A percentile compares a stretch with the other conserved stretches of the same genome.
These are phyloP conservation scores for Drosophila serrata DNA, from an alignment of 1,140 invertebrate species.

Conservation along the genomic window DNA sequence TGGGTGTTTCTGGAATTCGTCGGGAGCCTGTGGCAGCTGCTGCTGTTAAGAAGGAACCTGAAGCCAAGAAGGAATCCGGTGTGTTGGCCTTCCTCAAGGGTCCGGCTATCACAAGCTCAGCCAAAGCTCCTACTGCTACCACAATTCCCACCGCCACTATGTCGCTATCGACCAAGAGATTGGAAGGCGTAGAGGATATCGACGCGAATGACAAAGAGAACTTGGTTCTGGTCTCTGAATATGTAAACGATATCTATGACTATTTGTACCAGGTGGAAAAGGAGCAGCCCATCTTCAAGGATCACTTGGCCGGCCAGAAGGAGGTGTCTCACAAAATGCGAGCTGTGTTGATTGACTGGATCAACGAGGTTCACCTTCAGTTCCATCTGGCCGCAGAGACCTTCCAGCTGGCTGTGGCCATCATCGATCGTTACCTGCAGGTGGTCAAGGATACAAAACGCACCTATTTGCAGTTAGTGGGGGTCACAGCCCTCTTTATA, in stretches of 20 bases:
- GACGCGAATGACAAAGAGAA: constrained; percentile 91
- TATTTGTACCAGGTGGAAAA: constrained; percentile 90
- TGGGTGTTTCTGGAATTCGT: constrained; percentile 24
- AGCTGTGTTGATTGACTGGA: constrained; percentile 95
- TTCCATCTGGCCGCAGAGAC: constrained; percentile 96
- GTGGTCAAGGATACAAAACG: constrained; percentile 87
- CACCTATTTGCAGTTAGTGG: constrained; percentile 94
- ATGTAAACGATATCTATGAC: constrained; percentile 93
- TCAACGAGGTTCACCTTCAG: constrained; percentile 96
- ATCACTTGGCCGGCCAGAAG: constrained; percentile 88
- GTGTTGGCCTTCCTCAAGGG: constrained; percentile 10
- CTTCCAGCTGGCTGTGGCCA: constrained; percentile 94
- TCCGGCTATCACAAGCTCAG: constrained; percentile 1
- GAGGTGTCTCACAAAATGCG: constrained; percentile 92
- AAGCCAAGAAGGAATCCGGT: constrained; percentile 32
- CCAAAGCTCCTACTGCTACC: neutral
- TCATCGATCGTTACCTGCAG: constrained; percentile 97
- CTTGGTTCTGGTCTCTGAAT: constrained; percentile 91
- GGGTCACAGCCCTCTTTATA: constrained; percentile 95
- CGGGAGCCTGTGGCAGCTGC: constrained; percentile 15
- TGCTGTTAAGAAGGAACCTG: constrained; percentile 27
- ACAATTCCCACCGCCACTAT: neutral
- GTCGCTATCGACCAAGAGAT: constrained; percentile 50
- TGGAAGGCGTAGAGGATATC: constrained; percentile 87
- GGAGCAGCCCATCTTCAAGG: constrained; percentile 86